Evolutionary conservation across 2,113 vertebrate genomes (phyloP).

Genomic region (Sciurus niger): DNA sequence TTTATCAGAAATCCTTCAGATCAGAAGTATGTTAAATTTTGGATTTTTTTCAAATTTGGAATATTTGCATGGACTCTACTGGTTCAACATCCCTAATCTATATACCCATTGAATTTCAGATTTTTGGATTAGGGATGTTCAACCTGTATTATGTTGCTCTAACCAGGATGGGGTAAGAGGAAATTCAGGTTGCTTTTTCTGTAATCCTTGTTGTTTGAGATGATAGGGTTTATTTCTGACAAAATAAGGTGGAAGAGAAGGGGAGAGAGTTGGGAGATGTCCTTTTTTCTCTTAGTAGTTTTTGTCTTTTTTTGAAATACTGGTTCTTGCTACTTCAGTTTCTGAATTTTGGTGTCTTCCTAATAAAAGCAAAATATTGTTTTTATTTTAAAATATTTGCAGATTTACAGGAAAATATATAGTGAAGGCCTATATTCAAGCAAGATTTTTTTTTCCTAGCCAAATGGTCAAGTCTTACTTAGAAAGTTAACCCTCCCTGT

Average conservation of each 20-base stretch:
- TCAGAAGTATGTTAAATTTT: not conserved
- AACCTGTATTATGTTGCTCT: slow-evolving; percentile 12
- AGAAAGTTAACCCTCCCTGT: not conserved
- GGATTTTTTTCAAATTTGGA: not conserved
- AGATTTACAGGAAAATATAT: slow-evolving; percentile 22
- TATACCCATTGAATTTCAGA: not conserved
- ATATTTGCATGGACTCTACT: not conserved
- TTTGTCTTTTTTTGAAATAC: slow-evolving; percentile 55
- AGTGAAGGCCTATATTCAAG: not conserved
- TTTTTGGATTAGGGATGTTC: not conserved
- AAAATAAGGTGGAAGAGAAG: not conserved
- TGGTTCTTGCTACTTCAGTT: slow-evolving; percentile 39
- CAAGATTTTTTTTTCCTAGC: not conserved
- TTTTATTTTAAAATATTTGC: slow-evolving; percentile 54
- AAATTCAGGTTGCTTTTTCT: slow-evolving; percentile 63
- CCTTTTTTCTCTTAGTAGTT: not conserved
- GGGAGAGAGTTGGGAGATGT: not conserved
- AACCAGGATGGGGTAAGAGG: not conserved
- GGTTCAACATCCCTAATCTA: not conserved
- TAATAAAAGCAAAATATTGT: slow-evolving; percentile 37
- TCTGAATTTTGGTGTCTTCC: slow-evolving; percentile 39
- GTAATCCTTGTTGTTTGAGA: slow-evolving; percentile 53
- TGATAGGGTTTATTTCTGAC: slow-evolving; percentile 41
- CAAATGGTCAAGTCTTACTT: not conserved
- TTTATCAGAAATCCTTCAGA: not conserved